Conservation (phyloP, 2,797 vertebrate genomes). For the Margarornis squamiger region DNA sequence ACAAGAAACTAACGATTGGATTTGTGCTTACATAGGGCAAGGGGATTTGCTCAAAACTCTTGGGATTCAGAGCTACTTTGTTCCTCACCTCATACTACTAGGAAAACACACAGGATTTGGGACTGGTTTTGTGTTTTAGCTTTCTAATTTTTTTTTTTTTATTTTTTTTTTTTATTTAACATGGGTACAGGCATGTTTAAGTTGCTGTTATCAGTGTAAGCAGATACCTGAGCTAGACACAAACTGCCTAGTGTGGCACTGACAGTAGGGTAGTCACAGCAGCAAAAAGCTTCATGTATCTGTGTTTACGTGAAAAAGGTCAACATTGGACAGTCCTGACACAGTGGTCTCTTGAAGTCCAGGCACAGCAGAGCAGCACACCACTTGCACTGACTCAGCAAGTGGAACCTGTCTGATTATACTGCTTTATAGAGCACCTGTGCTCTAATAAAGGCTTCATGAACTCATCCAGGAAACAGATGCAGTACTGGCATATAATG, state of each 20-base stretch:
- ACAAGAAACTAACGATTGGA: background rate
- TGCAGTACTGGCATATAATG: background rate
- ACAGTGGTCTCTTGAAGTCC: background rate
- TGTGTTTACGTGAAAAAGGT: background rate
- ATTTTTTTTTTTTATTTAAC: background rate
- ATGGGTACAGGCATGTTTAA: background rate
- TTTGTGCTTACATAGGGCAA: background rate
- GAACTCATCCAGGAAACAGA: slow-evolving; percentile 53
- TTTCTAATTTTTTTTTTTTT: background rate
- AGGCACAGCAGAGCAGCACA: background rate
- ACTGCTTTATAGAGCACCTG: background rate
- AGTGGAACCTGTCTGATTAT: background rate
- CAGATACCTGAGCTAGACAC: background rate
- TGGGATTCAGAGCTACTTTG: background rate
- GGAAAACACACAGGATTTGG: background rate
- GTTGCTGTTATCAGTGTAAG: accelerated
- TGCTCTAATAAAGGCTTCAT: background rate
- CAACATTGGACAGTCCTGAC: background rate
- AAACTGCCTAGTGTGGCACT: too few species aligned
- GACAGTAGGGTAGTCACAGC: background rate
- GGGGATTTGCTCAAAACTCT: accelerated
- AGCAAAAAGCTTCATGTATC: background rate
- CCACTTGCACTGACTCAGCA: background rate
- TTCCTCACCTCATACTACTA: background rate
- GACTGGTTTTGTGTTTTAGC: background rate